Evolutionary conservation across 2,797 vertebrate genomes (phyloP), one percentile per base, ranked within the genome.

Genomic region (Lagorchestes hirsutus): DNA sequence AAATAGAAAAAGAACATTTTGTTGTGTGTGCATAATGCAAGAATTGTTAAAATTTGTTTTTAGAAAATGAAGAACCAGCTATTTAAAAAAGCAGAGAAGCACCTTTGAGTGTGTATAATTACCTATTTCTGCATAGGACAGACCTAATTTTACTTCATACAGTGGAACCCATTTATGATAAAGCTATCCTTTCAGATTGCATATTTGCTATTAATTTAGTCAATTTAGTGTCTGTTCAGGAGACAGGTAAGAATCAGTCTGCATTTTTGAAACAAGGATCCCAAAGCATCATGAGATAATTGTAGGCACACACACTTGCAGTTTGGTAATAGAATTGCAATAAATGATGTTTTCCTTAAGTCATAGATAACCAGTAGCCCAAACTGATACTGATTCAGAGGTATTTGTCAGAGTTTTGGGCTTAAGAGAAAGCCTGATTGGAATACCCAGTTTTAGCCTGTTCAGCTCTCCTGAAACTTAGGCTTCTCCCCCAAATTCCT

Each of bases 41-140:
- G 92, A 95, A 0, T 93, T 58, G 95, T 96, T 96, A 96, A 94
- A 96, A 93, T 82, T 90, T 40, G 54, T 97, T 97, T 95, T 62
- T 29, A 92, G 91, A 95, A 95, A 96, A 96, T 93, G 29, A 96
- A 96, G 95, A 31, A 8, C 12, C 55, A 90, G 54, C 28, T 92
- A 54, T 55, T 93, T 3, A 12, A 90, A 74, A 62, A 29, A 90
- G 95, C 94, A 16, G 59, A 96, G 22, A 54, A 90, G 74, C 40
- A 52, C 90, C 54, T 96, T 90, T 96, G 95, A 95, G 55, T 96
- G 87, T 40, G 56, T 96, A 56, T 93, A 55, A 92, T 93, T 92
- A 54, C 91, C 29, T 91, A 55, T 34, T 34, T 55, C 54, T 55
- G 54, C 29, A 27, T 40, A 91, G 16, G 54, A 34, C 59, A 54